These are phyloP conservation scores for Eospalax fontanierii DNA, from an alignment of 2,797 vertebrate genomes.

Conservation along the genomic window DNA sequence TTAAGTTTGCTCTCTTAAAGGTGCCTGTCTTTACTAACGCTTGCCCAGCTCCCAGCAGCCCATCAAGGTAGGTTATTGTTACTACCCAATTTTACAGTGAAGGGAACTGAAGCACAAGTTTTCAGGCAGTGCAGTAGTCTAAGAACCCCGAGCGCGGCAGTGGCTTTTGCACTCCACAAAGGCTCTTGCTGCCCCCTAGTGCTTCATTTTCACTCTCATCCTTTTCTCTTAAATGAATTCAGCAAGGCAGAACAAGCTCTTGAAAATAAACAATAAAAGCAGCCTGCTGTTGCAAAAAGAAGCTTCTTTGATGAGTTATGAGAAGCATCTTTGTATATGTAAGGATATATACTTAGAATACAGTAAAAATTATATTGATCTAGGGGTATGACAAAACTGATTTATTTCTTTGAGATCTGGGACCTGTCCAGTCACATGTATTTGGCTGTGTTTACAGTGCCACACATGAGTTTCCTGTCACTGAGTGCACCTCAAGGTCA, in stretches of 20 bases:
- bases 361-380: no score
- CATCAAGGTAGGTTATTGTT: not conserved
- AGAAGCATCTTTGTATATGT: no score
- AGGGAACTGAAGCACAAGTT: not conserved
- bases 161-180: rapidly evolving
- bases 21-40: not conserved
- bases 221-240: not conserved
- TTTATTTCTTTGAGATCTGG: no score
- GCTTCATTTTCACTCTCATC: not conserved
- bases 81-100: not conserved
- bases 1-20: not conserved
- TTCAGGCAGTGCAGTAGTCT: not conserved
- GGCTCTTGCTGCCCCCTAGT: not conserved
- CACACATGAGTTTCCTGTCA: no score
- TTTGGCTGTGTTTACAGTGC: no score
- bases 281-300: no score
- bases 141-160: no score
- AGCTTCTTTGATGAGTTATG: no score
- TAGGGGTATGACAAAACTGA: no score
- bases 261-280: not conserved
- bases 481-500: no score
- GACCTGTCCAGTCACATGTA: no score
- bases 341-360: no score
- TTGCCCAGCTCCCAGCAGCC: not conserved
- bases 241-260: not conserved